Conservation (phyloP, 2,888 invertebrate species). For the Orthosia cruda region DNA sequence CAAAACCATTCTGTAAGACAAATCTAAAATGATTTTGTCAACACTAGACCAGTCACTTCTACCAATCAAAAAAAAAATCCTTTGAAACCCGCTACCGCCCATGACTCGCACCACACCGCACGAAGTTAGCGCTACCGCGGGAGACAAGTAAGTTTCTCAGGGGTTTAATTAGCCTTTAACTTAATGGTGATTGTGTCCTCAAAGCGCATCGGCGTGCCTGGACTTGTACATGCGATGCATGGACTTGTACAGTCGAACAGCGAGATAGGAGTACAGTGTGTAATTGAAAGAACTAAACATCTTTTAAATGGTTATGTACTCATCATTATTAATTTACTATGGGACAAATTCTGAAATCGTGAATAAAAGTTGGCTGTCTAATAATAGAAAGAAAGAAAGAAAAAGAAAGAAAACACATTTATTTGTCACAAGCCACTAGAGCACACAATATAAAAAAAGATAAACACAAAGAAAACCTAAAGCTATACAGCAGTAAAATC, state of each 20-base stretch:
- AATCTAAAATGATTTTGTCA: too few species aligned
- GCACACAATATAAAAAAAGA: too few species aligned
- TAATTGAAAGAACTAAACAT: not conserved
- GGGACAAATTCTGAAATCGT: not conserved
- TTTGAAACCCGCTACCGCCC: slow-evolving; percentile 57
- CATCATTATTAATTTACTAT: not conserved
- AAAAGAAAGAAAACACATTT: too few species aligned
- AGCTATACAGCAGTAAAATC: too few species aligned
- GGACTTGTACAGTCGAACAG: slow-evolving; percentile 38
- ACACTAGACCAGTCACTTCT: too few species aligned
- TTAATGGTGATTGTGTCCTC: slow-evolving; percentile 85
- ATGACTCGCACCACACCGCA: slow-evolving; percentile 56
- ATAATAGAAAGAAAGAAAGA: too few species aligned
- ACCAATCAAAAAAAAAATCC: not conserved
- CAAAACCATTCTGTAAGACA: too few species aligned
- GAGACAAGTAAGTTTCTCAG: slow-evolving; percentile 85
- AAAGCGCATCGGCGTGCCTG: slow-evolving; percentile 73
- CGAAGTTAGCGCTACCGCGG: slow-evolving; percentile 77
- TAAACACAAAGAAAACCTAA: too few species aligned
- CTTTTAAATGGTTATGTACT: not conserved
- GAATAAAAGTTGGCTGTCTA: not conserved
- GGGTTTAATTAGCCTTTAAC: slow-evolving; percentile 88
- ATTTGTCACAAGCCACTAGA: too few species aligned
- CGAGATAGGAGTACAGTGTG: not conserved
- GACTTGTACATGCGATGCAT: slow-evolving; percentile 60